Percentiles rank a stretch among this genome's conserved stretches.
Evolutionary conservation across 2,888 invertebrate genomes (phyloP).

Genomic region (Hipparchia sbordonii): DNA sequence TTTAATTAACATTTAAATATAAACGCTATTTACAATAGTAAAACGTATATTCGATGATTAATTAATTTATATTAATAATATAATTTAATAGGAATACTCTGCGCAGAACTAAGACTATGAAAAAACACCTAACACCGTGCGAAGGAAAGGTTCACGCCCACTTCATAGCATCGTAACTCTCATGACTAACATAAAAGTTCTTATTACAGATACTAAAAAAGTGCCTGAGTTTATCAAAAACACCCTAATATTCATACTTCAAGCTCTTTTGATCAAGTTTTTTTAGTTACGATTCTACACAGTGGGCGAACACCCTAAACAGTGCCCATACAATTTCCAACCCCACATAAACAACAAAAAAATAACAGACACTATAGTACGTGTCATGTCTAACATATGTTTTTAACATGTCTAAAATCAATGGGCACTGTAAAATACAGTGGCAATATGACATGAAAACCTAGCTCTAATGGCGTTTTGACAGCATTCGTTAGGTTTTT

Average conservation of each 20-base stretch:
- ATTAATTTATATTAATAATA: constrained; percentile 34
- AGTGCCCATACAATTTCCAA: constrained; percentile 5
- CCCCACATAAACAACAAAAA: not conserved
- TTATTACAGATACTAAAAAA: not conserved
- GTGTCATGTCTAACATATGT: not conserved
- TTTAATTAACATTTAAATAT: constrained; percentile 50
- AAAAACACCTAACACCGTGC: constrained; percentile 42
- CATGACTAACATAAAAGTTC: not conserved
- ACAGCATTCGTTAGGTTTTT: constrained; percentile 19
- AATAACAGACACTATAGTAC: not conserved
- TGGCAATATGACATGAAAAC: constrained; percentile 56
- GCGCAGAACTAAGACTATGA: constrained; percentile 61
- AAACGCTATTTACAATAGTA: constrained; percentile 66
- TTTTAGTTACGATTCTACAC: not conserved
- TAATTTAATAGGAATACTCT: constrained; percentile 67
- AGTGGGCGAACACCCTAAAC: constrained; percentile 9
- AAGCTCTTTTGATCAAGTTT: too few species aligned
- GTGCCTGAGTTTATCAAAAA: not conserved
- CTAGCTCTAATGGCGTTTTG: constrained; percentile 29
- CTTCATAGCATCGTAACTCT: not conserved
- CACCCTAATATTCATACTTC: too few species aligned
- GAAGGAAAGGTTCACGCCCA: constrained; percentile 11
- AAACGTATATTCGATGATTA: constrained; percentile 62
- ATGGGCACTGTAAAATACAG: constrained; percentile 47
- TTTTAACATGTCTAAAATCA: constrained; percentile 18